Evolutionary conservation across 2,797 vertebrate species (phyloP).

Genomic region (Chelonia mydas): DNA sequence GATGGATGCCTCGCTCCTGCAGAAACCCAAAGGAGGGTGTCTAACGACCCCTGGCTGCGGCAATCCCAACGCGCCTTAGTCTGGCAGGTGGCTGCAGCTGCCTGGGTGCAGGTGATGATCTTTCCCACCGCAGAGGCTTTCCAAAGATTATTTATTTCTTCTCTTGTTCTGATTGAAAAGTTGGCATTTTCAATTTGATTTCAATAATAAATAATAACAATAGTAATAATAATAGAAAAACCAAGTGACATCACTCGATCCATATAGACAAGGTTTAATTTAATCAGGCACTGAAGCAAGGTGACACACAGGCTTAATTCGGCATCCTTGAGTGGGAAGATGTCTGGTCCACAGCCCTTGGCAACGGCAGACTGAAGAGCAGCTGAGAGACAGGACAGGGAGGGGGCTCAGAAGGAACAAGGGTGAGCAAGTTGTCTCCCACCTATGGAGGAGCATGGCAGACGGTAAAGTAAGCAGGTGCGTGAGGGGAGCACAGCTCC

Average conservation of each 20-base stretch:
- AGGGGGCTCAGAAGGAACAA: neutral
- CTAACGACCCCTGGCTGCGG: neutral
- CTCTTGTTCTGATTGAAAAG: neutral
- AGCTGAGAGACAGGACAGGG: neutral
- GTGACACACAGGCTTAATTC: conserved; percentile 67
- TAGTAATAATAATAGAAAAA: no score
- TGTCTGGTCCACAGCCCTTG: conserved; percentile 9
- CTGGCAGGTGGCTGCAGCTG: accelerated
- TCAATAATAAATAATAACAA: neutral
- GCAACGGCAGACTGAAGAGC: neutral
- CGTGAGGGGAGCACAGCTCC: neutral
- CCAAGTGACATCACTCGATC: conserved; percentile 13
- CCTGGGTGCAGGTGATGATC: conserved; percentile 45
- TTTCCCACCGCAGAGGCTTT: neutral
- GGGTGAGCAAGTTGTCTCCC: neutral
- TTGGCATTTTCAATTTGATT: conserved; percentile 11
- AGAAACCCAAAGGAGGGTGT: conserved; percentile 50
- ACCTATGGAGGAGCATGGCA: neutral
- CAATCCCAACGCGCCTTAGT: conserved; percentile 56
- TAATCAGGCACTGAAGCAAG: conserved; percentile 70
- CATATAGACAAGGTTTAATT: conserved; percentile 62
- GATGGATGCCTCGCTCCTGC: neutral
- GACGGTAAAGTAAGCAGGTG: neutral
- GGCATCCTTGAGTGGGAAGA: conserved; percentile 61
- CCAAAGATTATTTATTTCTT: conserved; percentile 56